A percentile compares a stretch with the other conserved stretches of the same genome.
Evolutionary conservation across 2,888 invertebrate species (phyloP).

Genomic region (Noctua pronuba): DNA sequence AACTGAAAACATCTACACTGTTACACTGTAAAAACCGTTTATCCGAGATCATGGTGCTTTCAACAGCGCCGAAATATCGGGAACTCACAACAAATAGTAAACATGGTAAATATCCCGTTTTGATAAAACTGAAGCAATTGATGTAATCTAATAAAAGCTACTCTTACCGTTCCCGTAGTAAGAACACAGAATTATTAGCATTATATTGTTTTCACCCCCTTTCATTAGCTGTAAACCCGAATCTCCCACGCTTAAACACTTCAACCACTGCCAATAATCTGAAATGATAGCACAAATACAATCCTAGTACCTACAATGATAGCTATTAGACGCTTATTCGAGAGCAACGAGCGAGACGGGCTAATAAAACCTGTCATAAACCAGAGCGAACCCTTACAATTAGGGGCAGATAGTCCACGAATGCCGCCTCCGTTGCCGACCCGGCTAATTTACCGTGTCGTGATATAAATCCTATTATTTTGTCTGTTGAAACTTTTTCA

Average conservation of each 20-base stretch:
- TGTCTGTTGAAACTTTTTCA: slow-evolving; percentile 60
- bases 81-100: too few species aligned
- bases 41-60: too few species aligned
- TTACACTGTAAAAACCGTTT: too few species aligned
- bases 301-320: slow-evolving; percentile 7
- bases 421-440: slow-evolving; percentile 48
- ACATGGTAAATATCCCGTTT: too few species aligned
- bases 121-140: neutral
- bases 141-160: neutral
- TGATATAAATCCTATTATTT: slow-evolving; percentile 61
- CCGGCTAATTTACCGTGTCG: slow-evolving; percentile 51
- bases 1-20: too few species aligned
- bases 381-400: slow-evolving; percentile 66
- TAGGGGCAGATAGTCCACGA: slow-evolving; percentile 55
- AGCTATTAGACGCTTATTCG: slow-evolving; percentile 38
- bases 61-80: too few species aligned
- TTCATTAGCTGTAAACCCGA: neutral
- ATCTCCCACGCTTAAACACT: slow-evolving; percentile 22
- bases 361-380: slow-evolving; percentile 73
- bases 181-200: neutral
- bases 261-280: slow-evolving; percentile 25
- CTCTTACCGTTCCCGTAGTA: neutral
- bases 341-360: slow-evolving; percentile 62
- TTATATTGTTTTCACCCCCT: neutral
- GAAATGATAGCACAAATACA: slow-evolving; percentile 40